phyloP scores from a whole-genome alignment of 2,888 invertebrate genomes.

The Keiferia lycopersicella region DNA sequence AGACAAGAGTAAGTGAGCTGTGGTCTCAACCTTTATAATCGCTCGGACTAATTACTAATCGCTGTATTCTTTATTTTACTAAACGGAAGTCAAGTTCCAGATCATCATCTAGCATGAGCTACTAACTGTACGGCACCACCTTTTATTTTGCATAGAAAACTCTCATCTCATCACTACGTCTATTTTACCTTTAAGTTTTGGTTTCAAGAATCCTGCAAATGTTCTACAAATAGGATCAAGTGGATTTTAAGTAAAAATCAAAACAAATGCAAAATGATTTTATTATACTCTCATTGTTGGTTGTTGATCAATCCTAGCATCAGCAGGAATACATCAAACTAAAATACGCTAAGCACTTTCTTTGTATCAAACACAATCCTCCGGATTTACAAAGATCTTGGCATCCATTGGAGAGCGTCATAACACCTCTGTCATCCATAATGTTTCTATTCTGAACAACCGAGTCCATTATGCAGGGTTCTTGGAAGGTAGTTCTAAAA shows the following conservation, averaged over 20 bases:
- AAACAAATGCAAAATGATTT: too few species aligned
- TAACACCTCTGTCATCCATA: background rate
- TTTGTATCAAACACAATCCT: background rate
- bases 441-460: slow-evolving; percentile 18
- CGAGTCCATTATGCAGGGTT: slow-evolving; percentile 15
- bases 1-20: slow-evolving; percentile 80
- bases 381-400: background rate
- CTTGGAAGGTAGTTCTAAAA: slow-evolving; percentile 56
- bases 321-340: background rate
- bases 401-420: background rate
- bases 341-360: background rate
- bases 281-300: too few species aligned
- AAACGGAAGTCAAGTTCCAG: slow-evolving; percentile 63
- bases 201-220: slow-evolving; percentile 38
- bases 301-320: too few species aligned
- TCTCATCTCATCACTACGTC: slow-evolving; percentile 25
- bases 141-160: slow-evolving; percentile 48
- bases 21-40: slow-evolving; percentile 77
- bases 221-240: background rate
- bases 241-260: too few species aligned
- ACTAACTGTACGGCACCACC: slow-evolving; percentile 54
- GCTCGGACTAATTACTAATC: slow-evolving; percentile 77
- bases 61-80: slow-evolving; percentile 72
- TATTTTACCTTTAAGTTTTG: slow-evolving; percentile 42
- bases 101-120: slow-evolving; percentile 63